A percentile compares a stretch with the other conserved stretches of the same genome.
phyloP scores from a whole-genome alignment of 2,797 vertebrate species.

The Sebastes flavidus region DNA sequence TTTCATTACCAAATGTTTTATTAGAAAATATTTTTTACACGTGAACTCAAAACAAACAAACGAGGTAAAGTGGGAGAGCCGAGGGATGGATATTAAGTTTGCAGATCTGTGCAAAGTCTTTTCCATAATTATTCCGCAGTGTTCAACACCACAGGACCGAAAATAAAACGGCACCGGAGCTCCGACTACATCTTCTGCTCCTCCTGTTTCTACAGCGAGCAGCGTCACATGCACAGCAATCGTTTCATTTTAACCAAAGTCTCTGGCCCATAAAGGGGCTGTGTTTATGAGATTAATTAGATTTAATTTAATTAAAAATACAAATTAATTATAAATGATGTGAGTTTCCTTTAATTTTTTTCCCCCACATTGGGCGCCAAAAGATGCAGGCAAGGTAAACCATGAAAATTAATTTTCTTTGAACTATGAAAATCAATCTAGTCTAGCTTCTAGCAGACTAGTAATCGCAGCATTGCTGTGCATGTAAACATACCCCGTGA shows the following conservation, averaged over 20 bases:
- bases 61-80: constrained; percentile 7
- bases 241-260: not conserved
- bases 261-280: not conserved
- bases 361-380: not conserved
- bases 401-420: not conserved
- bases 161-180: constrained; percentile 6
- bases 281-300: not conserved
- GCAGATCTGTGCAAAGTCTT: constrained; percentile 5
- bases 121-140: constrained; percentile 17
- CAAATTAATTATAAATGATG: not conserved
- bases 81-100: constrained; percentile 11
- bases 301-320: not conserved
- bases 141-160: not conserved
- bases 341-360: not conserved
- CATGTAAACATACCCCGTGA: constrained; percentile 6
- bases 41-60: constrained; percentile 54
- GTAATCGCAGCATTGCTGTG: not conserved
- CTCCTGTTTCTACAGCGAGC: constrained; percentile 3
- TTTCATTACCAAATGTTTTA: constrained; percentile 74
- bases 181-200: not conserved
- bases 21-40: constrained; percentile 72
- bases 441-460: not conserved
- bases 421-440: not conserved
- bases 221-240: constrained; percentile 12
- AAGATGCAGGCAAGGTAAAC: not conserved